These are phyloP conservation scores for Hippolais icterina DNA, from an alignment of 2,113 vertebrate genomes.

Conservation along the genomic window DNA sequence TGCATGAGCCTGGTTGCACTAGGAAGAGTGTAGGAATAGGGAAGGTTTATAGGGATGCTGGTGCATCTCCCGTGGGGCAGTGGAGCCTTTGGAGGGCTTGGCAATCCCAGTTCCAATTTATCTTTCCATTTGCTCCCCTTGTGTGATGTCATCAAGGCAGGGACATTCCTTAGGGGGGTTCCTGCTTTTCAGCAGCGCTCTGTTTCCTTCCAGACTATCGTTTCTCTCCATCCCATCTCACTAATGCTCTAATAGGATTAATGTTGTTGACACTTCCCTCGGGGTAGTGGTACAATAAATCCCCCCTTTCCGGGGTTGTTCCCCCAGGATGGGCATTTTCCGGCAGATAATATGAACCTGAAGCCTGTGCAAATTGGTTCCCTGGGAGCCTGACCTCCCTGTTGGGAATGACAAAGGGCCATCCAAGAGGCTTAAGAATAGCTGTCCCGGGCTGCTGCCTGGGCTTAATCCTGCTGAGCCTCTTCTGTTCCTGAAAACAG, in stretches of 20 bases:
- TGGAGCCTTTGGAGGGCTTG: background rate
- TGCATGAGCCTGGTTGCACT: fast-evolving
- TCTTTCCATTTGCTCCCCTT: background rate
- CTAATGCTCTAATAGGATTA: conserved; percentile 22
- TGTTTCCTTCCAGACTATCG: background rate
- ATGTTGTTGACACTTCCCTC: background rate
- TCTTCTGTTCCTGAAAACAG: background rate
- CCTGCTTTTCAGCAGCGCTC: background rate
- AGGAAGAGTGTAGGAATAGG: background rate
- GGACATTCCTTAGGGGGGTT: fast-evolving
- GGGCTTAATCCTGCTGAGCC: conserved; percentile 8
- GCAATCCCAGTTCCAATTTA: background rate
- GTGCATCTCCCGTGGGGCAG: background rate
- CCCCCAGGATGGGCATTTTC: background rate
- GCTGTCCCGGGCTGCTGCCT: background rate
- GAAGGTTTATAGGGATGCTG: background rate
- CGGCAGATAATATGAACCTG: background rate
- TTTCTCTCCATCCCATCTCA: background rate
- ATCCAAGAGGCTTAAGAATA: background rate
- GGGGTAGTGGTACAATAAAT: background rate
- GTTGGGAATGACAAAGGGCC: conserved; percentile 1
- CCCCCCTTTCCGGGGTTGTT: background rate
- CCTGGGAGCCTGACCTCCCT: background rate
- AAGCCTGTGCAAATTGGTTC: conserved; percentile 43
- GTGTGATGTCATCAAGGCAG: fast-evolving